These are phyloP conservation scores for Chrysomela aeneicollis DNA, from an alignment of 2,888 invertebrate genomes.

Conservation along the genomic window DNA sequence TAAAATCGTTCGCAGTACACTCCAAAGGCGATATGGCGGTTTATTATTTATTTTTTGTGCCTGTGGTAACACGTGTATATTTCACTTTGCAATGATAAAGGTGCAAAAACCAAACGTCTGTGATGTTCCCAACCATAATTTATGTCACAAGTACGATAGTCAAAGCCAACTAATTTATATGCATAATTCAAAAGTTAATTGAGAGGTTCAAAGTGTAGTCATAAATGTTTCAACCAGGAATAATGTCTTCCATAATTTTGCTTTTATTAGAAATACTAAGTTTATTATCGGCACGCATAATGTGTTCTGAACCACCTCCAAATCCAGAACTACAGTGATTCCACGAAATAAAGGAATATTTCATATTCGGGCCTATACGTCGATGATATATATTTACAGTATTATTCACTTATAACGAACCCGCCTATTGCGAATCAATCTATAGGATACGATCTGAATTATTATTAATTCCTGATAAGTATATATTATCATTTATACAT, in stretches of 20 bases:
- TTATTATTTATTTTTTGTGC: constrained; percentile 23
- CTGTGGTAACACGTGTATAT: constrained; percentile 44
- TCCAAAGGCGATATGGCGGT: constrained; percentile 2
- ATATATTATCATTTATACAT: no score
- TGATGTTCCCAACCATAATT: constrained; percentile 57
- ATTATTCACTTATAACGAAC: no score
- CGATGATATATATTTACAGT: no score
- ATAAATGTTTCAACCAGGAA: constrained; percentile 50
- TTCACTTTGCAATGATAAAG: constrained; percentile 31
- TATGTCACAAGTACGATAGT: constrained; percentile 50
- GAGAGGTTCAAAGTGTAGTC: constrained; percentile 52
- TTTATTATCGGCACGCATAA: neutral
- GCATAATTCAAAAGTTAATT: constrained; percentile 57
- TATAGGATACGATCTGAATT: no score
- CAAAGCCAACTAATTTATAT: constrained; percentile 51
- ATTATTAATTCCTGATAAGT: no score
- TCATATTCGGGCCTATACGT: no score
- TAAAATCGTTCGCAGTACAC: constrained; percentile 11
- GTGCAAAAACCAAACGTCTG: constrained; percentile 51
- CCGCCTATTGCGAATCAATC: no score
- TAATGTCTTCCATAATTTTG: constrained; percentile 26
- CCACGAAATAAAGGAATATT: no score
- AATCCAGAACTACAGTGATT: neutral
- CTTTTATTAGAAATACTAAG: constrained; percentile 8
- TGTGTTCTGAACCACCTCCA: neutral